A percentile compares a stretch with the other conserved stretches of the same genome.
These are phyloP conservation scores for Diceros bicornis DNA, from an alignment of 2,797 vertebrate genomes.

Conservation along the genomic window DNA sequence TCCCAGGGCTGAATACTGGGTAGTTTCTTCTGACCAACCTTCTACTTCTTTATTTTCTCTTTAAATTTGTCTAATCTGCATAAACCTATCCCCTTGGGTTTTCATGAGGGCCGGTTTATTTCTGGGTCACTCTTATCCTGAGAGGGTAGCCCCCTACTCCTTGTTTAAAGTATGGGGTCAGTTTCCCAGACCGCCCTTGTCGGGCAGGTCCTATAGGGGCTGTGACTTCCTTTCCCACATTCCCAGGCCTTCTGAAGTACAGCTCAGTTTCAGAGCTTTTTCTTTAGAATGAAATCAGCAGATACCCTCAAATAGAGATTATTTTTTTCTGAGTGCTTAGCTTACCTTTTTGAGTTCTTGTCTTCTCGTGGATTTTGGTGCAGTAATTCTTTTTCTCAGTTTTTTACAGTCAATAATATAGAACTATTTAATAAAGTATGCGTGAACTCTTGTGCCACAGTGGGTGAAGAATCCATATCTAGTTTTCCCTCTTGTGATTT, in stretches of 20 bases:
- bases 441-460: neutral
- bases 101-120: neutral
- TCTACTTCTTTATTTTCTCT: constrained; percentile 1
- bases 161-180: neutral
- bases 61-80: constrained; percentile 8
- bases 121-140: neutral
- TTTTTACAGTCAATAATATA: neutral
- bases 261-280: neutral
- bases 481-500: neutral
- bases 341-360: neutral
- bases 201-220: neutral
- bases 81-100: constrained; percentile 12
- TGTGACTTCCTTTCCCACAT: neutral
- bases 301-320: neutral
- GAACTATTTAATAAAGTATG: neutral
- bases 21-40: constrained; percentile 21
- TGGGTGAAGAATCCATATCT: neutral
- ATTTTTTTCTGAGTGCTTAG: neutral
- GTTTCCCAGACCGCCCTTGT: neutral
- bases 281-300: constrained; percentile 20
- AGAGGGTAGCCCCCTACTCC: neutral
- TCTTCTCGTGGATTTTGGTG: neutral
- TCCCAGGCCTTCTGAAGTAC: neutral
- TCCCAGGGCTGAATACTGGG: neutral
- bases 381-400: neutral